phyloP scores from a whole-genome alignment of 2,797 vertebrate genomes.

The Eulemur mongoz region DNA sequence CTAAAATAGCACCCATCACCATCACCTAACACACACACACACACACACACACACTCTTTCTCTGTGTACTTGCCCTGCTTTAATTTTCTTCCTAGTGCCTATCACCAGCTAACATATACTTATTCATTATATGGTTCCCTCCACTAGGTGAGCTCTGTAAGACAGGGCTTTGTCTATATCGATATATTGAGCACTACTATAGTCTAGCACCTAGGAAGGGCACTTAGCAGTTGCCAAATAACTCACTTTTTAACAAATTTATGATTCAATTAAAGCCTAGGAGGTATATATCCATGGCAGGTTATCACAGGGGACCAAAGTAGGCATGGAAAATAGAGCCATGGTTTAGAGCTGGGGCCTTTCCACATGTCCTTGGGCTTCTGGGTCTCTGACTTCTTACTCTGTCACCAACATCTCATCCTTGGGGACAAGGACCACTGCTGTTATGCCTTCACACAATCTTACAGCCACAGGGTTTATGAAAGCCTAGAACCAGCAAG shows the following conservation, averaged over 20 bases:
- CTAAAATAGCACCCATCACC: not conserved
- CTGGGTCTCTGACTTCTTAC: not conserved
- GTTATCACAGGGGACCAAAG: not conserved
- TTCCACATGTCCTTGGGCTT: not conserved
- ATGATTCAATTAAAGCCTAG: not conserved
- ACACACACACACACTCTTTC: not conserved
- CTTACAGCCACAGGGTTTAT: not conserved
- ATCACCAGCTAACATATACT: not conserved
- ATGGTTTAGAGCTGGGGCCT: not conserved
- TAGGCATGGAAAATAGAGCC: not conserved
- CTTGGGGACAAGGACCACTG: not conserved
- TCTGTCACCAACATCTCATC: not conserved
- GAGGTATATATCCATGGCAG: not conserved
- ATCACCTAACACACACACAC: not conserved
- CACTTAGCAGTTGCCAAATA: not conserved
- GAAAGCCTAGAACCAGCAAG: not conserved
- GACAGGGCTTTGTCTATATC: not conserved
- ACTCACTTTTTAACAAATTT: not conserved
- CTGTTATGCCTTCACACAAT: not conserved
- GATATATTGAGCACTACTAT: not conserved
- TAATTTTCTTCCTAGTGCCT: not conserved
- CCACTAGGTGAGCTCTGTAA: not conserved
- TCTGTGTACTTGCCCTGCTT: not conserved
- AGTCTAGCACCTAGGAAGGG: not conserved
- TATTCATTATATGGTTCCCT: not conserved